phyloP scores from a whole-genome alignment of 2,113 vertebrate genomes.

The Procavia capensis region DNA sequence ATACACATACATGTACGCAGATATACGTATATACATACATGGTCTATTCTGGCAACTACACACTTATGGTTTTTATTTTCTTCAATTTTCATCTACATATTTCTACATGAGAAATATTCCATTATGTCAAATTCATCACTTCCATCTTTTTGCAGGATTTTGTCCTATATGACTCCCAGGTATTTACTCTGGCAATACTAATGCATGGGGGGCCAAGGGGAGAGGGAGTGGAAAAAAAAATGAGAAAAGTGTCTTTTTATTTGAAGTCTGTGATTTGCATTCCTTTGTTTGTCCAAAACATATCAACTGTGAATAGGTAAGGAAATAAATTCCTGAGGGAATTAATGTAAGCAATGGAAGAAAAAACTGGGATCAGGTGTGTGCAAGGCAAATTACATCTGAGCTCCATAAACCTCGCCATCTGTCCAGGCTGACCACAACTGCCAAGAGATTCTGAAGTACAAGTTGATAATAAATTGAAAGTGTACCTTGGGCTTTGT shows the following conservation, averaged over 20 bases:
- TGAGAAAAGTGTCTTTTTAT: not conserved
- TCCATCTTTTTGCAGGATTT: slow-evolving; percentile 10
- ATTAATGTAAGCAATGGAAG: not conserved
- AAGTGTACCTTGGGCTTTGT: slow-evolving; percentile 50
- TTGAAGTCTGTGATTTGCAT: slow-evolving; percentile 40
- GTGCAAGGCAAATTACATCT: slow-evolving; percentile 31
- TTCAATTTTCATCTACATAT: slow-evolving; percentile 36
- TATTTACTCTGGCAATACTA: slow-evolving; percentile 9
- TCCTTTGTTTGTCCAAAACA: slow-evolving; percentile 45
- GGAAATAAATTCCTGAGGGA: slow-evolving; percentile 35
- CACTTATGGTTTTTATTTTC: slow-evolving; percentile 17
- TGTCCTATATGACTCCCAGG: not conserved
- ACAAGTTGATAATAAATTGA: slow-evolving; percentile 63
- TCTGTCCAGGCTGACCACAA: slow-evolving; percentile 42
- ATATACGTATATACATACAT: not conserved
- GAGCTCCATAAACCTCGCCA: slow-evolving; percentile 70
- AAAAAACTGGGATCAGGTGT: not conserved
- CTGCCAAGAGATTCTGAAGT: slow-evolving; percentile 21
- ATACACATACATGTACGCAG: not conserved
- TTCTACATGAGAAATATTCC: slow-evolving; percentile 31
- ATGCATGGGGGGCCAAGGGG: not conserved
- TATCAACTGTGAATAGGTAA: slow-evolving; percentile 47
- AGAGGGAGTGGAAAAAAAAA: not conserved
- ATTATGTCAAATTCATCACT: not conserved
- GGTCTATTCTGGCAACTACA: slow-evolving; percentile 27